Percentiles rank a stretch among this genome's conserved stretches.
phyloP scores from a whole-genome alignment of 1,140 invertebrate species.

The Laupala kohalensis region DNA sequence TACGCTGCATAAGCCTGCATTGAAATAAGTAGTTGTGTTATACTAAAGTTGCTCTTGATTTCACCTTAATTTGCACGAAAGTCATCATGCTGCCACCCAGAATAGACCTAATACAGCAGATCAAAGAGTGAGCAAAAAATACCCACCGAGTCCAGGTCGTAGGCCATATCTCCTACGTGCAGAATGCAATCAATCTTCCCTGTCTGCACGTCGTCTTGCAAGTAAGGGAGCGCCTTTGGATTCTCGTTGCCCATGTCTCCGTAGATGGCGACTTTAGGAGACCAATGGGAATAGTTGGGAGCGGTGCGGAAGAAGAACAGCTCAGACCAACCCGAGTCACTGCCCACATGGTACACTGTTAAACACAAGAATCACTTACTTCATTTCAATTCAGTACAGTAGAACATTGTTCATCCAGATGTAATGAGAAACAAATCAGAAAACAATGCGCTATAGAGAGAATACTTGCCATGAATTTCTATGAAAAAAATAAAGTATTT shows the following conservation, averaged over 20 bases:
- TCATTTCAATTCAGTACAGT: not conserved
- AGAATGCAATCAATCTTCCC: conserved; percentile 73
- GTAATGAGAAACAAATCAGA: not conserved
- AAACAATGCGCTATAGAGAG: no score
- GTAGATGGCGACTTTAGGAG: conserved; percentile 67
- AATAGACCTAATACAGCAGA: no score
- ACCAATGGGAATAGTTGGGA: conserved; percentile 49
- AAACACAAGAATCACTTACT: conserved; percentile 11
- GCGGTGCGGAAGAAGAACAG: conserved; percentile 60
- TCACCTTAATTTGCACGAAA: no score
- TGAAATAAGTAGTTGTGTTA: no score
- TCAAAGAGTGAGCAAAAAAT: no score
- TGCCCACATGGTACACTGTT: conserved; percentile 74
- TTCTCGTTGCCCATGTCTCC: conserved; percentile 88
- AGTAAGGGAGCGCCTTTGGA: conserved; percentile 56
- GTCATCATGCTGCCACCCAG: no score
- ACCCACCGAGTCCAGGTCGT: conserved; percentile 70
- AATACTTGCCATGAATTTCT: no score
- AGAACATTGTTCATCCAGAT: not conserved
- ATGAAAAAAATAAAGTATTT: no score
- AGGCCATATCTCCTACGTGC: conserved; percentile 92
- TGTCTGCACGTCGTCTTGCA: conserved; percentile 68
- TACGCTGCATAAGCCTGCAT: no score
- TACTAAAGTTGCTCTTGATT: no score
- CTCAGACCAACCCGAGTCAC: conserved; percentile 62